Evolutionary conservation across 2,888 invertebrate genomes (phyloP).

Genomic region (Neria commutata): DNA sequence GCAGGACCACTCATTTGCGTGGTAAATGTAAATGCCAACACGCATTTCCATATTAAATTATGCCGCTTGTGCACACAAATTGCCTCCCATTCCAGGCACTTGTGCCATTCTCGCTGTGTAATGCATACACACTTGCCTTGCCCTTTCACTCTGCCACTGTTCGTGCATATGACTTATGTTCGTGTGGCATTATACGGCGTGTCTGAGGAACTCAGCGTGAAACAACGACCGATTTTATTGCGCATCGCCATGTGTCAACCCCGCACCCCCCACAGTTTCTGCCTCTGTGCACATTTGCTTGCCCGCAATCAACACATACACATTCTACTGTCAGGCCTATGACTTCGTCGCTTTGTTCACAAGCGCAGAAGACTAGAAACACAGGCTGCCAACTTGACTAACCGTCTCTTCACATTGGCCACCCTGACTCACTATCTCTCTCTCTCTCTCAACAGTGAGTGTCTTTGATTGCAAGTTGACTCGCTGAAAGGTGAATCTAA

Average conservation of each 20-base stretch:
- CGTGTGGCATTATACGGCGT: not conserved
- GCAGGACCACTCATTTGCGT: not conserved
- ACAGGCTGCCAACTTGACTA: too few relatives aligned
- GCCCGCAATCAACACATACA: not conserved
- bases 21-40: not conserved
- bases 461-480: not conserved
- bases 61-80: constrained; percentile 1
- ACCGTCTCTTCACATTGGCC: too few relatives aligned
- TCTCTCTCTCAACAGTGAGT: too few relatives aligned
- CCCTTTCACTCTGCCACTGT: constrained; percentile 8
- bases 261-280: not conserved
- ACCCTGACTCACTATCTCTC: too few relatives aligned
- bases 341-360: not conserved
- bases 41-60: not conserved
- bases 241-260: constrained; percentile 49
- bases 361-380: too few relatives aligned
- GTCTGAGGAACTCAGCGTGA: not conserved
- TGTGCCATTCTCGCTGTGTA: not conserved
- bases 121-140: not conserved
- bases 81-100: not conserved
- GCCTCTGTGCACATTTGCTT: too few relatives aligned
- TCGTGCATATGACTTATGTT: constrained; percentile 24
- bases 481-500: constrained; percentile 15
- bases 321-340: not conserved
- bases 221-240: constrained; percentile 41